phyloP scores from a whole-genome alignment of 2,797 vertebrate genomes.

The Crenuchus spilurus region DNA sequence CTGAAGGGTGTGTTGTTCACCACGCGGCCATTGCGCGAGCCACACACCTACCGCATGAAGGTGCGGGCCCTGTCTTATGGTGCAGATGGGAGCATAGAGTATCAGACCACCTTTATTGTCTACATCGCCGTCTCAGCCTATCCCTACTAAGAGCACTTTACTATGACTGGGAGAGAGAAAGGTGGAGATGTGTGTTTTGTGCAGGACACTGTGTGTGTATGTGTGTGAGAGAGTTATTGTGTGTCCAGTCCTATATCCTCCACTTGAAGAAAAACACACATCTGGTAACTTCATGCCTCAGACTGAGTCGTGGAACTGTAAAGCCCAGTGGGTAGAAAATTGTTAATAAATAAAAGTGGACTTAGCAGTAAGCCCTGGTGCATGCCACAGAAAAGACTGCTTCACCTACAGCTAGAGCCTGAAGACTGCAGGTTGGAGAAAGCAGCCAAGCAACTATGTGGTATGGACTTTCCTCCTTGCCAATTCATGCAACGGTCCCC shows the following conservation, averaged over 20 bases:
- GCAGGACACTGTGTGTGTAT: conserved; percentile 11
- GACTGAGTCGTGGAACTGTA: conserved; percentile 50
- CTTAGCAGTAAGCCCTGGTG: conserved; percentile 41
- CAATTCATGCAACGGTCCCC: conserved; percentile 32
- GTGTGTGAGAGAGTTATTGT: conserved; percentile 21
- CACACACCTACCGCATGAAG: conserved; percentile 91
- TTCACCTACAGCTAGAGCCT: conserved; percentile 38
- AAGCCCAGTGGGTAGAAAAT: conserved; percentile 39
- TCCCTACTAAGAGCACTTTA: conserved; percentile 87
- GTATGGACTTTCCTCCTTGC: conserved; percentile 24
- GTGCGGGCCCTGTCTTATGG: conserved; percentile 92
- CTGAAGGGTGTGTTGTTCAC: conserved; percentile 95
- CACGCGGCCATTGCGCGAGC: conserved; percentile 80
- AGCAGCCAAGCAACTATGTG: conserved; percentile 9
- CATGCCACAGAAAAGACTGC: conserved; percentile 37
- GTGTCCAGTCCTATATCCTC: conserved; percentile 52
- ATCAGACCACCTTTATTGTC: conserved; percentile 96
- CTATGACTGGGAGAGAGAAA: background rate
- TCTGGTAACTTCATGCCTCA: conserved; percentile 39
- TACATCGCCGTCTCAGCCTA: conserved; percentile 96
- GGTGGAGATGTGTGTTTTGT: background rate
- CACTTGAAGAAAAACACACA: conserved; percentile 60
- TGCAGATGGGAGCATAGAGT: conserved; percentile 84
- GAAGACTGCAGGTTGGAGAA: conserved; percentile 14
- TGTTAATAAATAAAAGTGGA: conserved; percentile 34